Base-by-base conservation (phyloP, 2,113 vertebrate species). In the Uropsilus gracilis region DNA sequence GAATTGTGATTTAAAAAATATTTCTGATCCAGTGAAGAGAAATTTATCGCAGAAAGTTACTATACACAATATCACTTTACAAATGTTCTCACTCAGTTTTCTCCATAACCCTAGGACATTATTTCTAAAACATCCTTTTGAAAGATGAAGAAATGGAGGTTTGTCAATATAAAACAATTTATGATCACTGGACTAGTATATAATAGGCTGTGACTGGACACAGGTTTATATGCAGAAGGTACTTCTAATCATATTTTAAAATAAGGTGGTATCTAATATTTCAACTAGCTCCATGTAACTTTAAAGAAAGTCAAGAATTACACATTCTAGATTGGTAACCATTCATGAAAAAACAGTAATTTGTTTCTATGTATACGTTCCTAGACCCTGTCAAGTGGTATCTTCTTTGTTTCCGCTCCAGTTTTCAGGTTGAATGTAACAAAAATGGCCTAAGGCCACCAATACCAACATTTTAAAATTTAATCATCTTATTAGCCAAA, bases 351-450 rank as follows among this genome's bases (percentile, higher is more conserved):
- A 91, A 85, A 0, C 39, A 57, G 8, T 50, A 30, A 48, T 83
- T 4, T 78, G 53, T 89, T 92, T 66, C 50, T 77, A 71, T 18
- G 30, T 50, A 63, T 59, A 61, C 68, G 90, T 10, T 89, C 69
- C 34, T 39, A 63, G 30, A 72, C 24, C 68, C 55, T 68, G 8
- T 68, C 48, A 71, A 66, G 75, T 1, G 85, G 53, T 46, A 72
- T 59, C n/a, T 83, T 88, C 66, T 92, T 87, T 95, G 68, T 90
- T 90, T 94, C 61, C 61, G 78, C 39, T 77, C 16, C 57, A 48
- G 34, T 84, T 84, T 75, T 85, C 48, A 81, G 22, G 66, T 50
- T 50, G 50, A 9, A 83, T 20, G 24, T 17, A 63, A 37, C 73
- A 78, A 63, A 84, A 89, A 80, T 26, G 78, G 30, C 66, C 34